Evolutionary conservation across 2,888 invertebrate genomes (phyloP).

Genomic region (Lacanobia wlatinum): DNA sequence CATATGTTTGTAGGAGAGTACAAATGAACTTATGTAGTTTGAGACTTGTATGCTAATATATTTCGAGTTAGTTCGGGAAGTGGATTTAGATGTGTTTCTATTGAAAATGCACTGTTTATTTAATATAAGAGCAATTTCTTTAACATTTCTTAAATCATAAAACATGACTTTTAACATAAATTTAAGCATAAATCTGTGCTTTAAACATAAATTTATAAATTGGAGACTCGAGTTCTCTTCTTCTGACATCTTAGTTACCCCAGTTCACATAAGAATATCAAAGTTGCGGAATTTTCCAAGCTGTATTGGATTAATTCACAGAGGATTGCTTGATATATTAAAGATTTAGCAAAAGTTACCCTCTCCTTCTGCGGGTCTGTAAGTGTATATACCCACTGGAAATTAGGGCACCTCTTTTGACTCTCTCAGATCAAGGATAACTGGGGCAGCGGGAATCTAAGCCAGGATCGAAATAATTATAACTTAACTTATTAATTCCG

Average conservation of each 20-base stretch:
- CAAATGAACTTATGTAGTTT: conserved; percentile 24
- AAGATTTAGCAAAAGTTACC: not conserved
- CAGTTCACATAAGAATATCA: not conserved
- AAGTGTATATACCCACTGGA: not conserved
- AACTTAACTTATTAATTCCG: not conserved
- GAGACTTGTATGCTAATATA: conserved; percentile 3
- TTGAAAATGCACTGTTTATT: not conserved
- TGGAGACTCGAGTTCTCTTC: too few species aligned
- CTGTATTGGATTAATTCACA: not conserved
- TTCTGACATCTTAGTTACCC: too few species aligned
- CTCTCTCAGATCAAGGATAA: not conserved
- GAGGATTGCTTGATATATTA: not conserved
- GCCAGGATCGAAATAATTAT: not conserved
- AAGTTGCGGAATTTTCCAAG: not conserved
- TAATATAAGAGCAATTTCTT: not conserved
- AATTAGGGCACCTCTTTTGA: not conserved
- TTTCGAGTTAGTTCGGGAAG: not conserved
- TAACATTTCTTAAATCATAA: too few species aligned
- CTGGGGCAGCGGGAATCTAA: not conserved
- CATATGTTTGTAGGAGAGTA: conserved; percentile 20
- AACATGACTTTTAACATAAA: too few species aligned
- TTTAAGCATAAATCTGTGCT: too few species aligned
- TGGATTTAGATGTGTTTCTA: not conserved
- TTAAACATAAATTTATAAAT: too few species aligned
- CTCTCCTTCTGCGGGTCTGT: not conserved